These are phyloP conservation scores for Popillia japonica DNA, from an alignment of 1,140 invertebrate species.

Conservation along the genomic window DNA sequence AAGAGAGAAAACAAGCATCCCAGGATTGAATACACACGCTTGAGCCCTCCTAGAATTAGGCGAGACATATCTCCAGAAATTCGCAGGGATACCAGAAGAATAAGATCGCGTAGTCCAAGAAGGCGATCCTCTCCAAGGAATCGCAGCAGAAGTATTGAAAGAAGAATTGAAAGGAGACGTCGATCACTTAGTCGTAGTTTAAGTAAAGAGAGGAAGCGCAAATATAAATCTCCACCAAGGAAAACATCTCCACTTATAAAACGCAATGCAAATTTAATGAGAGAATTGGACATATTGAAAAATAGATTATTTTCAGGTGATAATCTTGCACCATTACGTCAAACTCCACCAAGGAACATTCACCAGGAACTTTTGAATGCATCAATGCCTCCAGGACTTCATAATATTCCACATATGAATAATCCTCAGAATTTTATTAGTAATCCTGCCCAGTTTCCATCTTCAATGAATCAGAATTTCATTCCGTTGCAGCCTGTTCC, in stretches of 20 bases:
- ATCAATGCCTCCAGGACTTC: neutral
- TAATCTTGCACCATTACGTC: neutral
- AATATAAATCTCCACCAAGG: neutral
- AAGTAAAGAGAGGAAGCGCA: neutral
- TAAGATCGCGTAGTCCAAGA: slow-evolving; percentile 38
- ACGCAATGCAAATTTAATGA: neutral
- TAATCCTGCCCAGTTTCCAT: neutral
- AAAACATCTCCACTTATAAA: slow-evolving; percentile 9
- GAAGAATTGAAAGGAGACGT: slow-evolving; percentile 11
- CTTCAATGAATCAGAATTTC: neutral
- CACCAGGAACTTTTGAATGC: neutral
- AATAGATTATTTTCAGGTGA: neutral
- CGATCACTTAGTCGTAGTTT: neutral
- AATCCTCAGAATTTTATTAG: neutral
- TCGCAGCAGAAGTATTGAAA: slow-evolving; percentile 37
- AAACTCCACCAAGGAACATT: neutral
- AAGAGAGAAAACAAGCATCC: neutral
- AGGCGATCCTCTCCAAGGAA: neutral
- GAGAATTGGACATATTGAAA: neutral
- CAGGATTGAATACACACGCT: slow-evolving; percentile 36
- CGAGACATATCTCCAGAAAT: neutral
- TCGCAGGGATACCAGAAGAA: slow-evolving; percentile 12
- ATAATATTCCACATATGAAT: neutral
- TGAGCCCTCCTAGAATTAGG: slow-evolving; percentile 29
- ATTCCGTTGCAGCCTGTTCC: slow-evolving; percentile 9